Evolutionary conservation across 2,888 invertebrate genomes (phyloP).

Genomic region (Eupithecia tripunctaria): DNA sequence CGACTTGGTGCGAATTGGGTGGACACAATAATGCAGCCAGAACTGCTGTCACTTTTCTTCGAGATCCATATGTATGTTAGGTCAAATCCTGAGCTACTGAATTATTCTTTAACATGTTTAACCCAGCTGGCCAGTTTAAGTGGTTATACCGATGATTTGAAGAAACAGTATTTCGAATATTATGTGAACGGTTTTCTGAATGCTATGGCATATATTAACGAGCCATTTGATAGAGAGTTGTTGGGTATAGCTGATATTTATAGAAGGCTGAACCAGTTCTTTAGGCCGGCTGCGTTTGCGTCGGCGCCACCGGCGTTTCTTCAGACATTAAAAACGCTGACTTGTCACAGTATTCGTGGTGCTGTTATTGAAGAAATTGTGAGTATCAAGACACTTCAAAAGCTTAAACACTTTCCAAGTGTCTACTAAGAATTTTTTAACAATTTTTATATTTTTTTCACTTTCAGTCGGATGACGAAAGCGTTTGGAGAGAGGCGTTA

Average conservation of each 20-base stretch:
- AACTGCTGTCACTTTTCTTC: conserved; percentile 91
- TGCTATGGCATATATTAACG: conserved; percentile 72
- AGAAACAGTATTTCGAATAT: conserved; percentile 77
- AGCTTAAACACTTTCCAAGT: neutral
- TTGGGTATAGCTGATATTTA: conserved; percentile 78
- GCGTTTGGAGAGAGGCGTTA: conserved; percentile 77
- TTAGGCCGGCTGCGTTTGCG: conserved; percentile 72
- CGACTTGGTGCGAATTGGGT: conserved; percentile 89
- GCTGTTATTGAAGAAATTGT: conserved; percentile 78
- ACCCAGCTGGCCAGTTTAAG: conserved; percentile 87
- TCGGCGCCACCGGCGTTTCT: conserved; percentile 72
- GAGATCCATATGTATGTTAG: conserved; percentile 93
- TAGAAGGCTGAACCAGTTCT: conserved; percentile 76
- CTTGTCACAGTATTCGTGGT: conserved; percentile 76
- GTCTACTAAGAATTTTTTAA: neutral
- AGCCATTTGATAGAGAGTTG: conserved; percentile 75
- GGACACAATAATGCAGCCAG: conserved; percentile 90
- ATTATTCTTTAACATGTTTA: conserved; percentile 91
- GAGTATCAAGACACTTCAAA: conserved; percentile 45
- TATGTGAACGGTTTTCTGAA: conserved; percentile 77
- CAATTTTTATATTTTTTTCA: neutral
- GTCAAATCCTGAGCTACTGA: conserved; percentile 88
- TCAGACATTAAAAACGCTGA: conserved; percentile 74
- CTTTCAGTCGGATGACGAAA: conserved; percentile 72
- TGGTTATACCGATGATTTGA: conserved; percentile 68